phyloP scores from a whole-genome alignment of 1,140 invertebrate species.

The Sitodiplosis mosellana region DNA sequence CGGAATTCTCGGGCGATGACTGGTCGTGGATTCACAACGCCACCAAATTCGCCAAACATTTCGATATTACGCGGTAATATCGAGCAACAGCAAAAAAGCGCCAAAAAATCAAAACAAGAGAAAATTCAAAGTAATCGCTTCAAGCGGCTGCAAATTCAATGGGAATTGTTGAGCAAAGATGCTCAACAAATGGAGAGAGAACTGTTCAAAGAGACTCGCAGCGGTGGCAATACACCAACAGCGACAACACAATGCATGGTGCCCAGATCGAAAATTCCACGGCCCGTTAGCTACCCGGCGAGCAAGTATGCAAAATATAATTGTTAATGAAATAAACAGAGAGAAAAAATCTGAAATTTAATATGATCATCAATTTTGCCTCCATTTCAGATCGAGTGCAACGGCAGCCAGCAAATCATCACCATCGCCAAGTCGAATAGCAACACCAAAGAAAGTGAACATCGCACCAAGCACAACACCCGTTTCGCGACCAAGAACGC shows the following conservation, averaged over 20 bases:
- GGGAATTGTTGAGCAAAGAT: conserved; percentile 55
- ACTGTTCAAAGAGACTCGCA: conserved; percentile 28
- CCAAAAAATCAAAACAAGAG: conserved; percentile 17
- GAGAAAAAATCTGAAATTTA: neutral
- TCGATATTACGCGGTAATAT: conserved; percentile 28
- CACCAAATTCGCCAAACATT: conserved; percentile 53
- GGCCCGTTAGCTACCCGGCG: conserved; percentile 38
- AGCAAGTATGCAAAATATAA: conserved; percentile 32
- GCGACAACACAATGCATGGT: conserved; percentile 15
- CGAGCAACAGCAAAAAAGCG: conserved; percentile 11
- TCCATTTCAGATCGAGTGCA: conserved; percentile 8
- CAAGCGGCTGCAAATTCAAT: conserved; percentile 63
- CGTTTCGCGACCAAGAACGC: conserved; percentile 2
- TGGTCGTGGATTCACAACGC: conserved; percentile 31
- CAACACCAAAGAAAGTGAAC: conserved; percentile 17
- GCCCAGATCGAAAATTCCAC: conserved; percentile 46
- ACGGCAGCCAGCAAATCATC: conserved; percentile 3
- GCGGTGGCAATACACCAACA: conserved; percentile 24
- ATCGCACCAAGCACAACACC: conserved; percentile 6
- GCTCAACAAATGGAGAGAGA: conserved; percentile 20
- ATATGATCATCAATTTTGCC: neutral
- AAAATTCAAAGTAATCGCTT: conserved; percentile 33
- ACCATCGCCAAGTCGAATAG: conserved; percentile 22
- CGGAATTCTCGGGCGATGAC: conserved; percentile 21
- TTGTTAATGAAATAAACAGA: neutral